A percentile compares a stretch with the other conserved stretches of the same genome.
Conservation (phyloP, 2,888 invertebrate species). For the Trisateles emortualis region DNA sequence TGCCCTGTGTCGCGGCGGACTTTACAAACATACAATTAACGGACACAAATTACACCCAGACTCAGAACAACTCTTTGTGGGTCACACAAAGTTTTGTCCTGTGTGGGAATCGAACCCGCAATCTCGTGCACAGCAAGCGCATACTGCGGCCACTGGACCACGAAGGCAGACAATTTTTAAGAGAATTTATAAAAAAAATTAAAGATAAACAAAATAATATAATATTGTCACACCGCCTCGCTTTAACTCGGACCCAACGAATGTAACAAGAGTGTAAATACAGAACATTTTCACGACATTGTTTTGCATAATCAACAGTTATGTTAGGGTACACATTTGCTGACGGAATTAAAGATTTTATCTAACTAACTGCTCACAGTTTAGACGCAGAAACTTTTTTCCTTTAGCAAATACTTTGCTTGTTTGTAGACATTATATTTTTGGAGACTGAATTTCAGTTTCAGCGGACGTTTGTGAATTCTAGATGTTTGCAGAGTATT, state of each 20-base stretch:
- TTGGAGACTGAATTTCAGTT: background rate
- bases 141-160: too few relatives aligned
- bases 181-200: too few relatives aligned
- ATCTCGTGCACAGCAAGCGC: too few relatives aligned
- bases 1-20: too few relatives aligned
- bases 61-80: too few relatives aligned
- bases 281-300: constrained; percentile 38
- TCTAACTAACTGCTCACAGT: constrained; percentile 34
- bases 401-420: constrained; percentile 14
- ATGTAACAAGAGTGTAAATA: constrained; percentile 37
- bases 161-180: too few relatives aligned
- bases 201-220: background rate
- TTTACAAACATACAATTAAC: too few relatives aligned
- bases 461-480: background rate
- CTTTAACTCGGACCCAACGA: constrained; percentile 11
- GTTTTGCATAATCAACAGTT: constrained; percentile 63
- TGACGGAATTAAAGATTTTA: constrained; percentile 61
- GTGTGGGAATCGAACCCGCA: too few relatives aligned
- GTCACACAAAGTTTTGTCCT: too few relatives aligned
- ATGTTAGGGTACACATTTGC: constrained; percentile 48
- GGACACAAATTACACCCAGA: too few relatives aligned
- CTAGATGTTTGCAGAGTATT: background rate
- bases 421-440: constrained; percentile 6
- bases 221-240: background rate
- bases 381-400: constrained; percentile 27